Base-by-base conservation (phyloP, 2,888 invertebrate species). In the Scaptomyza cyrtandrae region DNA sequence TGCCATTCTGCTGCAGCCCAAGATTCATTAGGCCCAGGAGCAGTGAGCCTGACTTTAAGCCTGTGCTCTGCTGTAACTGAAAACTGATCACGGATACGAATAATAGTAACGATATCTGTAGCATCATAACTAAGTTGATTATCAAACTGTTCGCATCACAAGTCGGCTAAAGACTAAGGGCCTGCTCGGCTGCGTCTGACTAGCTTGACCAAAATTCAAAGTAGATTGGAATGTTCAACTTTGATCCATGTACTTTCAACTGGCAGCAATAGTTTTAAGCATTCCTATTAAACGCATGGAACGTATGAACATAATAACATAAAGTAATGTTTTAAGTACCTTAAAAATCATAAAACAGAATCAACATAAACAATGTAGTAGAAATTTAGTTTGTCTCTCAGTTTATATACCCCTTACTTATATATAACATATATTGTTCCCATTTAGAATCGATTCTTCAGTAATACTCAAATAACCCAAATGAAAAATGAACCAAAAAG, bases 11-110 rank as follows among this genome's bases (percentile, higher is more conserved):
- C 3, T 31, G 37, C 5, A 45, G 39, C 24, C 19, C 33, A 4
- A 57, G 27, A 2, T 55, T n/a, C 1, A 64, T 14, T 5, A 79
- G n/a, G 4, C 69, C 68, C 24, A 44, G 43, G 6, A 78, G 39
- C 54, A 79, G 19, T 39, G 78, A 71, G 2, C 13, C 44, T 6
- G 50, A 13, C 2, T 39, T 53, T 24, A 55, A 16, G 13, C 48
- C 48, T 6, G 14, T 19, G n/a, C 31, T 57, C 13, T 35, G 35
- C 13, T 35, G 14, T 3, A 59, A 1, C 24, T 24, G 24, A 3
- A 35, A 29, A 2, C 16, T 41, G 39, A 54, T n/a, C 13, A 52
- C 29, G 10, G 41, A 33, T 7, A 62, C 11, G 1, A 54, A 6
- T 14, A 75, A 4, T 0, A 43, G 9, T 6, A 48, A 9, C 9